Evolutionary conservation across 2,888 invertebrate genomes (phyloP).

Genomic region (Diaprepes abbreviatus): DNA sequence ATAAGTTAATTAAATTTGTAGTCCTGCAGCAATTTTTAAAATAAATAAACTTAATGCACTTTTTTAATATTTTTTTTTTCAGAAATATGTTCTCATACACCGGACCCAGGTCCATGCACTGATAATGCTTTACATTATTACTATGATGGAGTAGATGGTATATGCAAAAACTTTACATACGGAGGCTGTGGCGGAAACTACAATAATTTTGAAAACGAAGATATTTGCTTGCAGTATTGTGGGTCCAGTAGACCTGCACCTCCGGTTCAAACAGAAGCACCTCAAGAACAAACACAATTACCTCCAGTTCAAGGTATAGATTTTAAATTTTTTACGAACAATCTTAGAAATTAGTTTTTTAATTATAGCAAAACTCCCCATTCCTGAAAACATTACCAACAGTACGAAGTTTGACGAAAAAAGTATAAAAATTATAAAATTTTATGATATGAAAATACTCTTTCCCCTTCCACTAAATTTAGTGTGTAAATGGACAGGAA

Average conservation of each 20-base stretch:
- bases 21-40: too few relatives aligned
- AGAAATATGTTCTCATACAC: slow-evolving; percentile 79
- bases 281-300: not conserved
- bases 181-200: slow-evolving; percentile 87
- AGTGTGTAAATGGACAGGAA: too few relatives aligned
- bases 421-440: too few relatives aligned
- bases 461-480: too few relatives aligned
- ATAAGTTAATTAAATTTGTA: too few relatives aligned
- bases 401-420: too few relatives aligned
- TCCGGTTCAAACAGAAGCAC: slow-evolving; percentile 8
- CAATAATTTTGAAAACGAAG: slow-evolving; percentile 80
- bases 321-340: too few relatives aligned
- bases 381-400: too few relatives aligned
- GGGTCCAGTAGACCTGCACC: slow-evolving; percentile 59
- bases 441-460: too few relatives aligned
- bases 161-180: slow-evolving; percentile 84
- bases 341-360: too few relatives aligned
- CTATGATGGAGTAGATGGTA: slow-evolving; percentile 79
- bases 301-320: slow-evolving; percentile 26
- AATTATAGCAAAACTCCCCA: too few relatives aligned
- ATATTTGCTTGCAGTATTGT: slow-evolving; percentile 81
- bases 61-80: slow-evolving; percentile 55
- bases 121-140: slow-evolving; percentile 75
- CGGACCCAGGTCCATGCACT: slow-evolving; percentile 79
- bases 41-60: too few relatives aligned